Evolutionary conservation across 2,888 invertebrate species (phyloP), one percentile per base, ranked within the genome.

Genomic region (Thecophora atra): DNA sequence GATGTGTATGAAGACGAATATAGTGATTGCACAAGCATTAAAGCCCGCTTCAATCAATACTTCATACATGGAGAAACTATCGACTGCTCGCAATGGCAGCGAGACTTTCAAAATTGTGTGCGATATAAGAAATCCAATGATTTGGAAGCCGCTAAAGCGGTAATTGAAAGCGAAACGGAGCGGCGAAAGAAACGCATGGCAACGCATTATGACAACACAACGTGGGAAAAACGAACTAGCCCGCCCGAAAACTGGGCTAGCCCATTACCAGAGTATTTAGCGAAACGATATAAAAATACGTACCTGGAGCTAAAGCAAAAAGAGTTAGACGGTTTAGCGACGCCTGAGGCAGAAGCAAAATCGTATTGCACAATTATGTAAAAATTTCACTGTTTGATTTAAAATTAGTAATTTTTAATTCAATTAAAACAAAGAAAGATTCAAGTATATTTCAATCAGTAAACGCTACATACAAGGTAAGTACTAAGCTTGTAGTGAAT

Each of bases 211-310:
- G 86, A 82, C 68, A 97, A 97, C 85, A 88, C 93, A 82, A 89
- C 91, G 1, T 97, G 97, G 97, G 89, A 91, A 79, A 92, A 90
- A 82, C 87, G 97, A 58, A 88, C 88, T 7, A 67, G 76, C 24
- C 96, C 97, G 0, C 96, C 97, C 0, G 87, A 88, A 68, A 91
- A 95, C 84, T 97, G 97, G 97, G 89, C 91, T 75, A 89, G 89
- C 75, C 94, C 94, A 0, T 84, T 97, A 72, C 96, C 96, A 0
- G 91, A 93, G 7, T 91, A 92, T 90, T 87, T 95, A 84, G 84
- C 84, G 21, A 90, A 93, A 80, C 88, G 90, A 79, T 90, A 92
- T 79, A 89, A 93, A 81, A 87, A 89, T 74, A 89, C 91, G 0
- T 94, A 89, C 82, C 88, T 95, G 54, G 89, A 90, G 75, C 47